These are phyloP conservation scores for Lepidocolaptes lacrymiger DNA, from an alignment of 2,797 vertebrate species.

Conservation along the genomic window DNA sequence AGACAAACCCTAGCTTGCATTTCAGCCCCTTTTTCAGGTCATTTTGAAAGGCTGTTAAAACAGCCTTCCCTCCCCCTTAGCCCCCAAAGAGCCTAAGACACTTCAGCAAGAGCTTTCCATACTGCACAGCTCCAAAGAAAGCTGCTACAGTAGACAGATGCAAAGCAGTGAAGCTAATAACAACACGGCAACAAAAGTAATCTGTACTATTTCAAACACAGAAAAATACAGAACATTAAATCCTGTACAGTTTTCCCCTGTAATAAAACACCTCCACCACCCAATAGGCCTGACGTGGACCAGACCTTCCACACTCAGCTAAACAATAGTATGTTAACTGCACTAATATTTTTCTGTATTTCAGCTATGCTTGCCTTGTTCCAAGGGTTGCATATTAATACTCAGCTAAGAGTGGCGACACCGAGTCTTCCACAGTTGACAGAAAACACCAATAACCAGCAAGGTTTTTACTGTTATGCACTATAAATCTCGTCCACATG, in stretches of 20 bases:
- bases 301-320: neutral
- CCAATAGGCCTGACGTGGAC: neutral
- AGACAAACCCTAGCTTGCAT: neutral
- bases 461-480: neutral
- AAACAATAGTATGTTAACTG: fast-evolving
- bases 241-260: neutral
- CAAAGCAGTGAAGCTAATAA: neutral
- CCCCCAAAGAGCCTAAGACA: neutral
- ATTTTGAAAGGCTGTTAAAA: neutral
- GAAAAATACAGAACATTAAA: neutral
- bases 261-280: neutral
- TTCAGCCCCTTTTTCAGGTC: neutral
- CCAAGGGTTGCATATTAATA: neutral
- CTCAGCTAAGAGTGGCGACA: neutral
- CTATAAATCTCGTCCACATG: neutral
- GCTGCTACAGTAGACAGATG: neutral
- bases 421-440: neutral
- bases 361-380: neutral
- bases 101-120: neutral
- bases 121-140: neutral
- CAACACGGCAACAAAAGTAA: neutral
- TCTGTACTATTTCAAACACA: neutral
- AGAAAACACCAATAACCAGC: neutral
- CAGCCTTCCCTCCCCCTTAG: neutral
- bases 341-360: neutral